Evolutionary conservation across 2,113 vertebrate genomes (phyloP), one percentile per base, ranked within the genome.

Genomic region (Pedetes capensis): DNA sequence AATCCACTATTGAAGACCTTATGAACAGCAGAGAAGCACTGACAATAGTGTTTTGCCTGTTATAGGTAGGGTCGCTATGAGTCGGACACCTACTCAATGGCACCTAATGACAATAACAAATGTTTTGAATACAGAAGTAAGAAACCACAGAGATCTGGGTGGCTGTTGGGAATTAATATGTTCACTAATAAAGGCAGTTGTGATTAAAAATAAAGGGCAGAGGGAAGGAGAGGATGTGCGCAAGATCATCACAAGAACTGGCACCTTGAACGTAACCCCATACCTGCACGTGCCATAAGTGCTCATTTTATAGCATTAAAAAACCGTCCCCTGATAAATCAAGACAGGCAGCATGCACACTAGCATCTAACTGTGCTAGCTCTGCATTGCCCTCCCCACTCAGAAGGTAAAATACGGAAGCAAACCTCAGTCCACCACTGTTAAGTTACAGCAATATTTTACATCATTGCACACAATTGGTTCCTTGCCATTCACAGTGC

Each of bases 401-500:
- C 63, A 72, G 68, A 87, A 86, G 85, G 84, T 16, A 44, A 93
- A 90, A 75, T 32, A 59, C 39, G 39, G 44, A 74, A 68, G 75
- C 1, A 13, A 96, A 84, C 22, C 61, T 44, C 23, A 4, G 87
- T 61, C 81, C 89, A 86, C 76, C 87, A 96, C 4, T 69, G 39
- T 64, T 87, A 96, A 96, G 86, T 95, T 39, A 96, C 76, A 95
- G 63, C 53, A 27, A 25, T 20, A 68, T 69, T 98, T 95, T 87
- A 87, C 12, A 95, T 89, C 75, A 68, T n/a, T 93, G 47, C 20
- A 88, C 17, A 75, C 39, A 71, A 89, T 12, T 49, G 89, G 3
- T 90, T 96, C 87, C 91, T 44, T 83, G 13, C 90, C 75, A 97
- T 94, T 97, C 95, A 96, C n/a, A 44, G 69, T 68, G 17, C 49